Conservation (phyloP, 2,113 vertebrate genomes). For the Hucho hucho region DNA sequence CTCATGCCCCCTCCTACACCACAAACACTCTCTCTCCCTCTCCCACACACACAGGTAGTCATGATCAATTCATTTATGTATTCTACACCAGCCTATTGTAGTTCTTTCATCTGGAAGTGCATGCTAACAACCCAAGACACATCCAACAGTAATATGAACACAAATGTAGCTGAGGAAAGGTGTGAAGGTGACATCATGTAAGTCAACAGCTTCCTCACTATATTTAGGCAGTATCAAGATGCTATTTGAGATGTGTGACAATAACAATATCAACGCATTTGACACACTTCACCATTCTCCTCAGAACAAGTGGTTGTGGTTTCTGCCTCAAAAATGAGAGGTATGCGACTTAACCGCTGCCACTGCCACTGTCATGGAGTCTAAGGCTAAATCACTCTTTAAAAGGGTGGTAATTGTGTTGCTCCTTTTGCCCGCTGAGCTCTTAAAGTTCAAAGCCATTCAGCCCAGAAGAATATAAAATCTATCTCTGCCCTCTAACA, state of each 20-base stretch:
- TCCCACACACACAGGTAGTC: background rate
- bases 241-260: background rate
- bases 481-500: slow-evolving; percentile 30
- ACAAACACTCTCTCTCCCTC: background rate
- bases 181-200: too few species aligned
- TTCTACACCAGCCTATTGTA: too few species aligned
- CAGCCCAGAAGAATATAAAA: slow-evolving; percentile 6
- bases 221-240: background rate
- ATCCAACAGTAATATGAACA: background rate
- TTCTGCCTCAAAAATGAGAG: background rate
- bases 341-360: background rate
- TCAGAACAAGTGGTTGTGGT: background rate
- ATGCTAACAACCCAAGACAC: background rate
- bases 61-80: too few species aligned
- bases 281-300: background rate
- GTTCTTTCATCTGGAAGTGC: too few species aligned
- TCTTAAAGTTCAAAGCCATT: slow-evolving; percentile 8
- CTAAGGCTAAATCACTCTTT: background rate
- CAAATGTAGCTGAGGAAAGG: too few species aligned
- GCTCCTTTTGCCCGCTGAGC: slow-evolving; percentile 11
- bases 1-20: background rate
- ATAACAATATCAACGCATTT: background rate
- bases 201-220: background rate
- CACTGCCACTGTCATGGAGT: background rate
- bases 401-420: slow-evolving; percentile 15